A percentile compares a stretch with the other conserved stretches of the same genome.
Conservation (phyloP, 2,888 invertebrate genomes). For the Esperia sulphurella region DNA sequence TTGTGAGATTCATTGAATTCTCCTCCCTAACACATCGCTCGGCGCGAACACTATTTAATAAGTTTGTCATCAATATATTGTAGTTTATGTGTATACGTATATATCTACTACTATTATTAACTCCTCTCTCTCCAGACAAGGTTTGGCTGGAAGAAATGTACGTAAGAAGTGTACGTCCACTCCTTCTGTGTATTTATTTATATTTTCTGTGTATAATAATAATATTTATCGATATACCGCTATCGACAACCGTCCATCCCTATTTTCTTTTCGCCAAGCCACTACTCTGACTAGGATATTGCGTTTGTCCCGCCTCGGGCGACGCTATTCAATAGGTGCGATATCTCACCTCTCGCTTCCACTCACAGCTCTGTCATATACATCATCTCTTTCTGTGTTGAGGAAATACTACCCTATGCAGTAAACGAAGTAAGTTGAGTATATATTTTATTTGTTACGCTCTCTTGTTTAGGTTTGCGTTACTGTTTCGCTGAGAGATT, state of each 20-base stretch:
- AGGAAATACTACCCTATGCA: conserved; percentile 24
- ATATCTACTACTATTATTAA: too few relatives aligned
- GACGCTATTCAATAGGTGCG: conserved; percentile 25
- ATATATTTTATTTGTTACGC: conserved; percentile 40
- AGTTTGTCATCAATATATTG: too few relatives aligned
- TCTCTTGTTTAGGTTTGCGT: not conserved
- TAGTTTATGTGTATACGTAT: too few relatives aligned
- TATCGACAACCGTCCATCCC: conserved; percentile 17
- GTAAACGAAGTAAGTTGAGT: conserved; percentile 22
- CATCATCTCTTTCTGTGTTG: conserved; percentile 18
- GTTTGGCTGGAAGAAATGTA: too few relatives aligned
- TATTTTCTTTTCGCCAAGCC: conserved; percentile 21
- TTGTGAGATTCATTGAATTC: too few relatives aligned
- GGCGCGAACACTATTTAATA: too few relatives aligned
- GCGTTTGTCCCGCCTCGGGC: conserved; percentile 43
- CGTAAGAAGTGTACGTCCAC: too few relatives aligned
- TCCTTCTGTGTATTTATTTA: too few relatives aligned
- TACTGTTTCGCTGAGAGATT: not conserved
- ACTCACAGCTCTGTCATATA: conserved; percentile 4
- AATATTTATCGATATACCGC: conserved; percentile 7
- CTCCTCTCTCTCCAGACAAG: too few relatives aligned
- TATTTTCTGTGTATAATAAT: too few relatives aligned
- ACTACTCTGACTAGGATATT: conserved; percentile 39
- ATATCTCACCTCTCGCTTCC: conserved; percentile 21
- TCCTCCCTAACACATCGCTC: too few relatives aligned